These are phyloP conservation scores for Macropodus opercularis DNA, from an alignment of 2,797 vertebrate genomes.

Conservation along the genomic window DNA sequence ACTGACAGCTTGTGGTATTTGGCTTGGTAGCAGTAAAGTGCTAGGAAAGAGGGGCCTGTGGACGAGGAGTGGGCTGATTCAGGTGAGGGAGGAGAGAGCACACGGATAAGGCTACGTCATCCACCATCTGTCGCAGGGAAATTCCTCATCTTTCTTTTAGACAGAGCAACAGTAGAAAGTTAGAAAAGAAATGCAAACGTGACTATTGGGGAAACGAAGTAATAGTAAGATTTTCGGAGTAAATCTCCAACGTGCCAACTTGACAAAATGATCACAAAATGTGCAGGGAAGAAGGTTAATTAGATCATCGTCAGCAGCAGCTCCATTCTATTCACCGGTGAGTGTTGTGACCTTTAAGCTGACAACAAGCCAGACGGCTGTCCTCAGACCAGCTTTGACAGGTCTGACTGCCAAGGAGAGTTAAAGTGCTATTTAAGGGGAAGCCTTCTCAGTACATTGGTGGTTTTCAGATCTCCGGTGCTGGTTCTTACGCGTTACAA, in stretches of 20 bases:
- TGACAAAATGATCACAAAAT: too few relatives aligned
- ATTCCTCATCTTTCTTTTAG: constrained; percentile 23
- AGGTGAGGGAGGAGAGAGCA: constrained; percentile 11
- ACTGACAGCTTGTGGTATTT: constrained; percentile 44
- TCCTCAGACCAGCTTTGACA: too few relatives aligned
- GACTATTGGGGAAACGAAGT: background rate
- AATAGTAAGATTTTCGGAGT: background rate
- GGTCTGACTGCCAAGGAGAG: too few relatives aligned
- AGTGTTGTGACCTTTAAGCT: too few relatives aligned
- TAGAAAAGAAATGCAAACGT: background rate
- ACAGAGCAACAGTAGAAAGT: constrained; percentile 12
- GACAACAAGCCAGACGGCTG: too few relatives aligned
- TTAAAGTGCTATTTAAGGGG: background rate
- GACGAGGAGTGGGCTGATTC: constrained; percentile 10
- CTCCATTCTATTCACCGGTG: too few relatives aligned
- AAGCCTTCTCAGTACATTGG: background rate
- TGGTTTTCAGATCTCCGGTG: constrained; percentile 58
- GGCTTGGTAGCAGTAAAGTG: background rate
- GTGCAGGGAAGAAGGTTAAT: too few relatives aligned
- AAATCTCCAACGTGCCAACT: too few relatives aligned
- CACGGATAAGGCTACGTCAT: constrained; percentile 34
- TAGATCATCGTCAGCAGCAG: too few relatives aligned
- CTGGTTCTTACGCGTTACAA: constrained; percentile 37
- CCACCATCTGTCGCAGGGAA: constrained; percentile 56
- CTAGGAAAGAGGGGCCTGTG: constrained; percentile 36